These are phyloP conservation scores for Geotrypetes seraphini DNA, from an alignment of 2,797 vertebrate species.

Conservation along the genomic window DNA sequence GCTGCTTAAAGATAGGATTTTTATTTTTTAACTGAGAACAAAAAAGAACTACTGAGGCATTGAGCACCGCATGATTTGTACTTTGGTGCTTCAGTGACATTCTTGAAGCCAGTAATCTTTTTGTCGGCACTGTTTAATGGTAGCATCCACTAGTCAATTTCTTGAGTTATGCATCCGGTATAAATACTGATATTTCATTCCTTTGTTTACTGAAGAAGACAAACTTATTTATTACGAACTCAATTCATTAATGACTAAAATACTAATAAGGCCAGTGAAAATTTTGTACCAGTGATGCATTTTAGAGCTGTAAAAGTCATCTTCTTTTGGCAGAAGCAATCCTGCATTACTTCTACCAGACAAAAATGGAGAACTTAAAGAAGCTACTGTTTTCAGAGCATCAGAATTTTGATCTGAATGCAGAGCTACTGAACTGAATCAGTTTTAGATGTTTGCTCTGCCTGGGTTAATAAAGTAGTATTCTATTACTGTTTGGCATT, in stretches of 20 bases:
- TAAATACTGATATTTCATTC: conserved; percentile 65
- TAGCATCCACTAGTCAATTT: conserved; percentile 64
- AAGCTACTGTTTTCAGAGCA: conserved; percentile 45
- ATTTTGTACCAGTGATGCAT: conserved; percentile 37
- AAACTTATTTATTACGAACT: conserved; percentile 69
- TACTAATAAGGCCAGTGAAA: conserved; percentile 62
- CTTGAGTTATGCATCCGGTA: conserved; percentile 68
- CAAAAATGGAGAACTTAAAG: conserved; percentile 49
- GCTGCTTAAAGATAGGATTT: too few species aligned
- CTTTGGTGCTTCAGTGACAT: conserved; percentile 50
- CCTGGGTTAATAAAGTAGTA: conserved; percentile 49
- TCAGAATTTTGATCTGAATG: conserved; percentile 48
- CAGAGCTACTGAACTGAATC: conserved; percentile 42
- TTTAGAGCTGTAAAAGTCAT: conserved; percentile 29
- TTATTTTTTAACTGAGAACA: conserved; percentile 69
- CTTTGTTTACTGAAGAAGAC: conserved; percentile 69
- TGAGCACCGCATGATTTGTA: conserved; percentile 65
- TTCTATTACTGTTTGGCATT: conserved; percentile 45
- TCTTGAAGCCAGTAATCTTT: conserved; percentile 68
- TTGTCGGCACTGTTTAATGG: conserved; percentile 60
- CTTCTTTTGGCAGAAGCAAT: conserved; percentile 44
- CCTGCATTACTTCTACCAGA: conserved; percentile 56
- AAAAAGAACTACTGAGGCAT: conserved; percentile 51
- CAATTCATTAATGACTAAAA: conserved; percentile 64
- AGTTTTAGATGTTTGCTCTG: conserved; percentile 14